Percentiles rank a stretch among this genome's conserved stretches.
Evolutionary conservation across 1,140 invertebrate species (phyloP).

Genomic region (Laupala kohalensis): DNA sequence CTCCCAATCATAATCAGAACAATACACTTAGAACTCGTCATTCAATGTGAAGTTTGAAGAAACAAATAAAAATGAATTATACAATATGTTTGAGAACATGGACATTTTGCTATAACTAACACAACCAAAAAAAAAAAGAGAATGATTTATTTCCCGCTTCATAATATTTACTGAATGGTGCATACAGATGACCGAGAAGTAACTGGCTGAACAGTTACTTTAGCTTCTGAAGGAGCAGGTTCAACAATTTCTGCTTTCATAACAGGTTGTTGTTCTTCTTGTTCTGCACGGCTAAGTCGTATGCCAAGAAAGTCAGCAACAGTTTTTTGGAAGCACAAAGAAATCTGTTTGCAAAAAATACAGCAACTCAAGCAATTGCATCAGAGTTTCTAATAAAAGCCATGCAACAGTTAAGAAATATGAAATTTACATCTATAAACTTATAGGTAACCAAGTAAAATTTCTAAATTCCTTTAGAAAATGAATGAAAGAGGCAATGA

Average conservation of each 20-base stretch:
- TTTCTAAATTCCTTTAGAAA: too few relatives aligned
- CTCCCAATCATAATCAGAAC: too few relatives aligned
- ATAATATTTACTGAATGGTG: conserved; percentile 1
- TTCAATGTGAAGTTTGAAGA: too few relatives aligned
- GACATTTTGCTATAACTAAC: neutral
- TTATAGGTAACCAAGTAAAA: too few relatives aligned
- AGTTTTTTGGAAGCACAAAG: conserved; percentile 45
- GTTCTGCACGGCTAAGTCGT: conserved; percentile 45
- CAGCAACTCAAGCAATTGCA: too few relatives aligned
- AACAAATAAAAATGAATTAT: too few relatives aligned
- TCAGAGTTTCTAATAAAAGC: too few relatives aligned
- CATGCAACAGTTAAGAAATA: too few relatives aligned
- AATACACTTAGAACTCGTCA: too few relatives aligned
- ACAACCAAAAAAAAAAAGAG: neutral
- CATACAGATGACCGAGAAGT: conserved; percentile 5
- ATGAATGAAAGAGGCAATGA: too few relatives aligned
- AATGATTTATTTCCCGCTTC: too few relatives aligned
- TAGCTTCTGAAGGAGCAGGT: conserved; percentile 18
- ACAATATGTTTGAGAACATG: neutral
- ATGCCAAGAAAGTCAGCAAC: conserved; percentile 52
- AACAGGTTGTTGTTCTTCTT: conserved; percentile 49
- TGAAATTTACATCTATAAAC: too few relatives aligned
- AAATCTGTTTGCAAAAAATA: conserved; percentile 30
- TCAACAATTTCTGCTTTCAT: conserved; percentile 47
- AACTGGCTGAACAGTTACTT: neutral